Base-by-base conservation (phyloP, 1,140 invertebrate species). In the Hormaphis cornu region DNA sequence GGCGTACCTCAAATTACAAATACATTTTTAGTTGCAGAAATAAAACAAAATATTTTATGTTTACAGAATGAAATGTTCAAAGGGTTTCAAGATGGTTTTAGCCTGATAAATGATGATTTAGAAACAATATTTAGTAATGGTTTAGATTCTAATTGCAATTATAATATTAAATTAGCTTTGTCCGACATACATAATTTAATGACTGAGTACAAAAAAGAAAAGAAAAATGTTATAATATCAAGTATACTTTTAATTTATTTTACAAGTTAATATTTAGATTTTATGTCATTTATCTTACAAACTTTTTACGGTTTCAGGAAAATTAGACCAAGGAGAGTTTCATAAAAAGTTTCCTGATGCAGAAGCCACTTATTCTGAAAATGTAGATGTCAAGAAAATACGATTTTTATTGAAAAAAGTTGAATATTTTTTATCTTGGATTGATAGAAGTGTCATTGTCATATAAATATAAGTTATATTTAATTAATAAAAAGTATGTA, bases 391-490 rank as follows among this genome's bases (percentile, higher is more conserved):
- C 73, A 81, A 81, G 54, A 83, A 81, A 76, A 71, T 87, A 3
- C 80, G 82, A 72, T 79, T 81, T 48, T 78, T 80, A 72, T 75
- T 82, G 2, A 88, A 86, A 73, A 88, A 88, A 79, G 75, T 87
- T 10, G 85, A 88, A 75, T 89, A 84, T 78, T 85, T 86, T 76
- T 78, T 87, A 70, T 85, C 85, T 0, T 89, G 82, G 72, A 20
- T 33, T 16, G 54, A 72, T 22, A 58, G 63, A 42, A 37, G 2
- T 24, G 37, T n/a, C n/a, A n/a, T n/a, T n/a, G n/a, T n/a, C n/a
- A n/a, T n/a, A n/a, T n/a, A n/a, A n/a, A n/a, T n/a, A n/a, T n/a
- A n/a, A n/a, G n/a, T n/a, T n/a, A n/a, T n/a, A n/a, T n/a, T n/a
- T n/a, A n/a, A n/a, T n/a, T n/a, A n/a, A n/a, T n/a, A n/a, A n/a